Evolutionary conservation across 1,140 invertebrate genomes (phyloP), one percentile per base, ranked within the genome.

Genomic region (Drosophila teissieri): DNA sequence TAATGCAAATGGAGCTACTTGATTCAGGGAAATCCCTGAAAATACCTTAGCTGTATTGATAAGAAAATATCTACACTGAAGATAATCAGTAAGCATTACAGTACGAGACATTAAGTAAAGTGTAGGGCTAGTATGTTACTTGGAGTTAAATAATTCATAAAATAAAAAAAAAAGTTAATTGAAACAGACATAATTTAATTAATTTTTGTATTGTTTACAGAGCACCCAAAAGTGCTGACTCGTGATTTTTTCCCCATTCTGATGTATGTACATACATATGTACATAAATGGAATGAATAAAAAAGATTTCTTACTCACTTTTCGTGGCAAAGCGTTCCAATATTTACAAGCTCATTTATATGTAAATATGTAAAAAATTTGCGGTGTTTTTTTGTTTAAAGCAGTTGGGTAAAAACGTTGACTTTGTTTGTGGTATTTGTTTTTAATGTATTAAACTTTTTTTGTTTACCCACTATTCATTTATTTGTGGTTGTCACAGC

Each of bases 401-500:
- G 22, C 19, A 19, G 60, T 12, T 42, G 22, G 31, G 19, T 17
- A 42, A 62, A 62, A 62, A 60, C 36, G 63, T 67, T 45, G 37
- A 58, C 40, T 55, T 65, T 60, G 27, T 67, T 36, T 31, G n/a
- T 37, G 34, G 62, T 69, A 44, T 67, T 57, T n/a, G 19, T 24
- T 19, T 34, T 46, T 36, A 53, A 53, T 45, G n/a, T 55, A 27
- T 68, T 34, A 37, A 37, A 4, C 24, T 63, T 54, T 53, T 45
- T 56, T 61, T 67, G 45, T 19, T 19, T 19, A 19, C 27, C 19
- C 37, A 51, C 15, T 45, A 60, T 45, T 60, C 11, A 37, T 42
- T 51, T 48, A 60, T 54, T 57, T 56, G 14, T 78, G 60, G 27
- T 64, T 74, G 58, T 78, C 70, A 79, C 75, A 83, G 80, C 80